Conservation (phyloP, 1,140 invertebrate genomes). For the Musca vetustissima region DNA sequence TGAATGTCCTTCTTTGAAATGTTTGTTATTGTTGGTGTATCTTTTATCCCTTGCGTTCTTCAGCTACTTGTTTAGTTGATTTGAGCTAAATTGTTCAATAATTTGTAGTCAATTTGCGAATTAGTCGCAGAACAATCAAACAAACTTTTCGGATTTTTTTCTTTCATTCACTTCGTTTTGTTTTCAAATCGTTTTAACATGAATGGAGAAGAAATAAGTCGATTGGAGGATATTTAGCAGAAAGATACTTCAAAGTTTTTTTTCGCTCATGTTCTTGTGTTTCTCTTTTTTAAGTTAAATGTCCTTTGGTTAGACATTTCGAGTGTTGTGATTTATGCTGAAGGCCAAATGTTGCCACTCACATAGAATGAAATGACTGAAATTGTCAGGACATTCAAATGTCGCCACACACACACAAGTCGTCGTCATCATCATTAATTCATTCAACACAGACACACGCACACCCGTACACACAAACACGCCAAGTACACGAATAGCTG, state of each 20-base stretch:
- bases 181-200: no score
- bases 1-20: neutral
- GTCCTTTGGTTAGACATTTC: no score
- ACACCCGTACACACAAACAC: neutral
- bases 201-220: no score
- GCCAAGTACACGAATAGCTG: neutral
- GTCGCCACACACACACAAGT: no score
- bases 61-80: neutral
- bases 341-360: neutral
- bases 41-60: neutral
- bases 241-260: no score
- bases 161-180: no score
- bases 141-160: no score
- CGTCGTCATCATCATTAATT: neutral
- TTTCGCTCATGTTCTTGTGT: no score
- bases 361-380: neutral
- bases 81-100: constrained; percentile 17
- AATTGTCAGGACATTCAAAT: neutral
- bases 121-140: neutral
- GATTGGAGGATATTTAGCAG: no score
- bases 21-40: neutral
- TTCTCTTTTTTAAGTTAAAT: no score
- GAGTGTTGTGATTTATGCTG: neutral
- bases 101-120: constrained; percentile 24
- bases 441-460: neutral